Base-by-base conservation (phyloP, 2,888 invertebrate genomes). In the Malthinus flaveolus region DNA sequence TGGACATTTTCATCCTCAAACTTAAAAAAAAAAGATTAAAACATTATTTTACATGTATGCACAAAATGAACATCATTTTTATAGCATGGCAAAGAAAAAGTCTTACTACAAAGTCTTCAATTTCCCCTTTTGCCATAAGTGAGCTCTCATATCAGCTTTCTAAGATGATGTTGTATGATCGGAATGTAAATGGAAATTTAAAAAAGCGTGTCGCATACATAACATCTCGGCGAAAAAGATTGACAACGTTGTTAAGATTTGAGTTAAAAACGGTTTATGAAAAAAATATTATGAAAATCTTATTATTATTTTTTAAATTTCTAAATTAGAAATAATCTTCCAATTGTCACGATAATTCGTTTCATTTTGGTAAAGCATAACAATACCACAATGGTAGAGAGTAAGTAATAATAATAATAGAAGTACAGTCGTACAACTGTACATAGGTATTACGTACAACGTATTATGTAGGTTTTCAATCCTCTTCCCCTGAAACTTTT, bases 21-120 rank as follows among this genome's bases (percentile, higher is more conserved):
- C 5, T 23, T 23, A 23, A 5, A 23, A 3, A 23, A 23, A 3
- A 5, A 23, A 23, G 39, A 42, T 42, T 42, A 42, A 42, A 42
- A 23, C 15, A 42, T 15, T 42, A 42, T 42, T 42, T 13, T 42
- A 23, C 39, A 42, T 42, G 39, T 35, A 45, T 15, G 15, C 35
- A 36, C 23, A 42, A 53, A 46, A 33, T 35, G 50, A 15, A 44
- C 10, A 32, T 32, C 47, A 42, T 23, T 32, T 51, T 51, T 51
- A 44, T 42, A 42, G 34, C 11, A 48, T 23, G 37, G 42, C 42
- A 37, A 42, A 34, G 42, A 55, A 55, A 39, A 49, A 55, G 54
- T 55, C 54, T 55, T 55, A 55, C 54, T 55, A 55, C 49, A 55
- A 55, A 55, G 48, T 55, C 54, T 55, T 55, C 54, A 55, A 55